A percentile compares a stretch with the other conserved stretches of the same genome.
Evolutionary conservation across 2,888 invertebrate species (phyloP).

Genomic region (Paralinhomoeus sp.): DNA sequence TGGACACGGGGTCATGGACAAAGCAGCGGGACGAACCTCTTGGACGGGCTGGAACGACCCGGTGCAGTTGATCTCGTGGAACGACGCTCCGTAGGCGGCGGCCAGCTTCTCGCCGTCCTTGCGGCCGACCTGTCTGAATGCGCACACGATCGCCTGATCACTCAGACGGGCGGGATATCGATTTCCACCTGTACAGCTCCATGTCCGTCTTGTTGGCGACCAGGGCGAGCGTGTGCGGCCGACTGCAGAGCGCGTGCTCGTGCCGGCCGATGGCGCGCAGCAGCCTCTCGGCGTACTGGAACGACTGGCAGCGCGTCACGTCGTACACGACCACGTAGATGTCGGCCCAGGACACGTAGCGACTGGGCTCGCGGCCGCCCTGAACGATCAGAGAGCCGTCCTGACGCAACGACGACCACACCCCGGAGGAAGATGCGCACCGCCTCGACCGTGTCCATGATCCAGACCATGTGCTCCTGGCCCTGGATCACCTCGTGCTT

Average conservation of each 20-base stretch:
- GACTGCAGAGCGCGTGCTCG: conserved; percentile 20
- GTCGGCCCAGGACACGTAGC: conserved; percentile 32
- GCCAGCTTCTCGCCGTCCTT: conserved; percentile 13
- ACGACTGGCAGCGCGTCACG: conserved; percentile 22
- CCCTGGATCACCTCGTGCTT: conserved; percentile 28
- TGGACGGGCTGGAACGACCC: conserved; percentile 5
- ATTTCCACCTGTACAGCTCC: conserved; percentile 32
- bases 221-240: conserved; percentile 27
- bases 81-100: conserved; percentile 9
- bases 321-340: conserved; percentile 31
- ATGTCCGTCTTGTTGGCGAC: conserved; percentile 32
- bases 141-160: background rate
- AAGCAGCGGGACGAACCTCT: background rate
- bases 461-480: conserved; percentile 26
- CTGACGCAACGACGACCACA: background rate
- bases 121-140: conserved; percentile 14
- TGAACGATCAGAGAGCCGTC: conserved; percentile 6
- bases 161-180: too few species aligned
- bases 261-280: conserved; percentile 26
- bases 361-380: conserved; percentile 25
- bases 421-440: conserved; percentile 13
- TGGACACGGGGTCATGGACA: too few species aligned
- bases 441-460: conserved; percentile 33
- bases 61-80: conserved; percentile 5
- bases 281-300: conserved; percentile 27